Base-by-base conservation (phyloP, 2,797 vertebrate genomes). In the Sebastes paucispinis region DNA sequence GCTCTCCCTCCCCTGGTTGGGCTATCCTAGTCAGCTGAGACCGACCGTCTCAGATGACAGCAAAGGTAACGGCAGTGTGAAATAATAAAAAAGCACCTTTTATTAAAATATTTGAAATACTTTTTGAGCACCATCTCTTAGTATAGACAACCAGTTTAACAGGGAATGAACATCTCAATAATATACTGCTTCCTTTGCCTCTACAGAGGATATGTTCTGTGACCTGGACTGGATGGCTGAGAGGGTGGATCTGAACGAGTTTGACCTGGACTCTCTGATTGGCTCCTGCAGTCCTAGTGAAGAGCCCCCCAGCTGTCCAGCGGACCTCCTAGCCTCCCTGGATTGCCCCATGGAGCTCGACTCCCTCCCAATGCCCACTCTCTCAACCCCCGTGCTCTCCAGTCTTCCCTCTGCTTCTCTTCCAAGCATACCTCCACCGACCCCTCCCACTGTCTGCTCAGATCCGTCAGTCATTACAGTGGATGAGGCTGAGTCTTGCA, bases 181-280 rank as follows among this genome's bases (percentile, higher is more conserved):
- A 59, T 31, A 1, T 12, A 16, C 8, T 22, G 3, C 2, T 18
- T 50, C 1, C 0, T 75, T 74, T 81, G 4, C 34, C 3, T 64
- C n/a, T 24, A 12, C 85, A 96, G 97, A 96, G 91, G 96, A 97
- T 86, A 91, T 93, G 71, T 97, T 98, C 85, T 94, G 92, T 86
- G 96, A 97, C 93, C 96, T 98, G 93, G 97, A 98, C 90, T 99
- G 98, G 98, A 98, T 98, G 98, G 95, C 97, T 74, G 97, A 98
- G 95, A 97, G 96, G 92, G 94, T 98, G 93, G 97, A 98, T 93
- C 95, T 99, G 89, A 97, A 94, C 14, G 97, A 97, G 92, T 96
- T 98, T 72, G 97, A 98, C 90, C 96, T 98, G 75, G 97, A 97
- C 91, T 95, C 95, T 25, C 94, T 98, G 73, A 96, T 98, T 88